These are phyloP conservation scores for Mythimna pallens DNA, from an alignment of 2,888 invertebrate species.

Conservation along the genomic window DNA sequence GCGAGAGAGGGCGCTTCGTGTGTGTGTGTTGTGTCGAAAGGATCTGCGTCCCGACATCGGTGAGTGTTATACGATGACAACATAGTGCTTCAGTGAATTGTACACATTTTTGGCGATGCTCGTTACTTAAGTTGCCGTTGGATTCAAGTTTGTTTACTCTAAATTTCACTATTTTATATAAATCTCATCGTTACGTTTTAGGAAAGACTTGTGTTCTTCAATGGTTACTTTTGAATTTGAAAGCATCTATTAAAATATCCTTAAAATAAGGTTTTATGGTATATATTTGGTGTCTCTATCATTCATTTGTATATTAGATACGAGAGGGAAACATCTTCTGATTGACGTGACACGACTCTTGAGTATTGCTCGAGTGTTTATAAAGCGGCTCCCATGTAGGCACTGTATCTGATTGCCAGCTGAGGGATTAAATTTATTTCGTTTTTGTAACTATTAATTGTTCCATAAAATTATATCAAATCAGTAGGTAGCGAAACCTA, in stretches of 20 bases:
- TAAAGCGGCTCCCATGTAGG: neutral
- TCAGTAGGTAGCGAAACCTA: neutral
- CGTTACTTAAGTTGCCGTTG: conserved; percentile 2
- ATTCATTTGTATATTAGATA: neutral
- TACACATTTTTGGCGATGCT: neutral
- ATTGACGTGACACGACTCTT: neutral
- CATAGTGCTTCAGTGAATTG: conserved; percentile 35
- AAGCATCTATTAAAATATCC: neutral
- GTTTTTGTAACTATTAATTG: neutral
- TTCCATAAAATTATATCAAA: neutral
- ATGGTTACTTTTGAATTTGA: neutral
- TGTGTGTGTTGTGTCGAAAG: conserved; percentile 47
- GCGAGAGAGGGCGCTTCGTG: conserved; percentile 35
- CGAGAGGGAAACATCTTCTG: neutral
- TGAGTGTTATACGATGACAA: conserved; percentile 55
- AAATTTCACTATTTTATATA: neutral
- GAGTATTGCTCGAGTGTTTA: conserved; percentile 3
- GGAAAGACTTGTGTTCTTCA: neutral
- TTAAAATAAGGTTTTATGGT: neutral
- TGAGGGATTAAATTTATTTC: neutral
- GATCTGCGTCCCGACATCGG: conserved; percentile 56
- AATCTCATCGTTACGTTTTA: neutral
- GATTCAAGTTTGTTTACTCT: neutral
- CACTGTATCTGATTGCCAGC: neutral
- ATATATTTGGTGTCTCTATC: neutral